Conservation (phyloP, 2,113 vertebrate species). For the Catagonus wagneri region DNA sequence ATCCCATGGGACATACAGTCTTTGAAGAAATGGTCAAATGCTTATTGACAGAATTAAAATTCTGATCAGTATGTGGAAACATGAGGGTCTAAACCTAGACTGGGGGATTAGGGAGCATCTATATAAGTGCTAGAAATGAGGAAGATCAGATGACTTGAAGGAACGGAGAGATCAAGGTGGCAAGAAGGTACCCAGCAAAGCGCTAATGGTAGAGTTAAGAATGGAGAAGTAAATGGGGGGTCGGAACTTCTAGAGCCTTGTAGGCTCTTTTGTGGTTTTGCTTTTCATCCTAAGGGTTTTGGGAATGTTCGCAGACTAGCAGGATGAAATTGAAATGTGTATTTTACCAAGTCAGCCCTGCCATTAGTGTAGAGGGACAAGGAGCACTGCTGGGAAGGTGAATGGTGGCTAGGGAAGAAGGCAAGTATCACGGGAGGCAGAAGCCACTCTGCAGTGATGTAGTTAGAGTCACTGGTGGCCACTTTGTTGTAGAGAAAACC, state of each 20-base stretch:
- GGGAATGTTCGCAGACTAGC: not conserved
- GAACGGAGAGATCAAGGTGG: not conserved
- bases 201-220: not conserved
- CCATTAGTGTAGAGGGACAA: not conserved
- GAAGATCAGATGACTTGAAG: not conserved
- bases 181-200: not conserved
- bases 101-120: not conserved
- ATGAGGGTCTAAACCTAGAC: not conserved
- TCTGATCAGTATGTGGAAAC: not conserved
- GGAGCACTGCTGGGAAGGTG: not conserved
- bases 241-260: not conserved
- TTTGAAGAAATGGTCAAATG: not conserved
- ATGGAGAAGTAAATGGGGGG: not conserved
- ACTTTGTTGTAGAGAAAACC: not conserved
- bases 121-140: not conserved
- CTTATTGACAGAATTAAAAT: not conserved
- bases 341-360: not conserved
- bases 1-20: not conserved
- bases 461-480: not conserved
- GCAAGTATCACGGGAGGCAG: not conserved
- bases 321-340: not conserved
- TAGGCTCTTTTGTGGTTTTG: not conserved
- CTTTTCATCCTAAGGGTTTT: not conserved
- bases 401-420: not conserved
- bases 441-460: not conserved